Evolutionary conservation across 2,113 vertebrate genomes (phyloP), one percentile per base, ranked within the genome.

Genomic region (Pongo abelii): DNA sequence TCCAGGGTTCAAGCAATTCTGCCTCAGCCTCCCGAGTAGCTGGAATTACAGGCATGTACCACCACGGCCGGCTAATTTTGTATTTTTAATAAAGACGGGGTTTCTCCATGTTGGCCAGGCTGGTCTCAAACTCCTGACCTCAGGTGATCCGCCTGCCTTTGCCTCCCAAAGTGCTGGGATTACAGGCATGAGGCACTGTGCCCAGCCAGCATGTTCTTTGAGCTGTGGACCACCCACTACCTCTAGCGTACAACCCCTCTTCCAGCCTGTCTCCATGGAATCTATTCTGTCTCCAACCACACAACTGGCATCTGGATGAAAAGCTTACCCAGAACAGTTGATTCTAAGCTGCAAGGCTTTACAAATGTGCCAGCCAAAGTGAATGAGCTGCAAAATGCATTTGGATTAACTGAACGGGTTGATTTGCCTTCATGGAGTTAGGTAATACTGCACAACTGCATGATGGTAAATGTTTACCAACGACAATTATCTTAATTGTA

Each of bases 391-490:
- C 43, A 92, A 52, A 80, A 59, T 35, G 7, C 10, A 83, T 43
- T 22, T 32, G 17, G 22, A 64, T 79, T 79, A 84, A 83, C 40
- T 59, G 55, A 80, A 70, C 11, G 23, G 6, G 30, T 50, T 55
- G 43, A 69, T 79, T 23, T 92, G 32, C 74, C 43, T 88, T 48
- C 70, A 50, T 35, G 13, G 67, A 87, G 38, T 80, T 89, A 69
- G 46, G 57, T 43, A 61, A 72, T 43, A 70, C 0, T 50, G 1
- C 17, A 55, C 64, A 72, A 84, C 6, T 67, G 10, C 94, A 70
- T 74, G 17, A 25, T 92, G n/a, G 67, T 57, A 57, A 90, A 79
- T n/a, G 70, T 87, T 67, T 94, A 35, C 83, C 67, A 96, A 88
- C 61, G 61, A 88, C 72, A 75, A 20, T 38, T 64, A 40, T n/a